Conservation (phyloP, 35 echinoderm and acorn worm genomes). For the Apostichopus parvimensis region DNA sequence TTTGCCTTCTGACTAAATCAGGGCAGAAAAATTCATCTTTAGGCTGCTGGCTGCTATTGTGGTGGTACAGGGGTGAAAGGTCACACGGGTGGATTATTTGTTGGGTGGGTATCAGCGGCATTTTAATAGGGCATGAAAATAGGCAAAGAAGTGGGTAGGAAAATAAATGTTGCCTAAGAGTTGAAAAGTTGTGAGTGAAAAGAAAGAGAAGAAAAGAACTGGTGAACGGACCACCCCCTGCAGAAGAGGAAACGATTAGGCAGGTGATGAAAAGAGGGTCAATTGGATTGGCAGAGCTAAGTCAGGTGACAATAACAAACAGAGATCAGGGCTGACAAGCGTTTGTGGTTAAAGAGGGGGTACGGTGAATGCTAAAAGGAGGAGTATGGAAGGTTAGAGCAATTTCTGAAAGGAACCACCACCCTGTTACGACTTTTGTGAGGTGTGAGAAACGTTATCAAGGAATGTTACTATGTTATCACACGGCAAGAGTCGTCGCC, state of each 20-base stretch:
- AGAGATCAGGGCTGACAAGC: neutral
- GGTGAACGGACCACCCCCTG: neutral
- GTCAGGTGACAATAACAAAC: too few relatives aligned
- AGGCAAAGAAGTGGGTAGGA: neutral
- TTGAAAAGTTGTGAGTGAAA: neutral
- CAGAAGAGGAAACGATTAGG: neutral
- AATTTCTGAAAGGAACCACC: too few relatives aligned
- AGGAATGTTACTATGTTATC: too few relatives aligned
- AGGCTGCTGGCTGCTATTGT: neutral
- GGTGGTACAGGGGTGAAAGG: neutral
- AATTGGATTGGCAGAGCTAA: neutral
- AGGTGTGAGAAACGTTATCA: too few relatives aligned
- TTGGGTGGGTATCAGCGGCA: neutral
- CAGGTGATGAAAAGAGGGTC: neutral
- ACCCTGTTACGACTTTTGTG: too few relatives aligned
- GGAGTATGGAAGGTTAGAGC: too few relatives aligned
- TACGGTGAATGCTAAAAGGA: neutral
- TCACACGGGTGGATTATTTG: neutral
- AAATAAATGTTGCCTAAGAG: constrained; percentile 5
- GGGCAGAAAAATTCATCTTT: neutral
- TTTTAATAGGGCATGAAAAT: constrained; percentile 15
- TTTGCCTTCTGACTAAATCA: too few relatives aligned
- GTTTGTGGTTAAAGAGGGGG: neutral
- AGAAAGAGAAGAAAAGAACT: neutral
- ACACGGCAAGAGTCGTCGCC: too few relatives aligned